Evolutionary conservation across 2,888 invertebrate genomes (phyloP), one percentile per base, ranked within the genome.

Genomic region (Cephus pygmeus): DNA sequence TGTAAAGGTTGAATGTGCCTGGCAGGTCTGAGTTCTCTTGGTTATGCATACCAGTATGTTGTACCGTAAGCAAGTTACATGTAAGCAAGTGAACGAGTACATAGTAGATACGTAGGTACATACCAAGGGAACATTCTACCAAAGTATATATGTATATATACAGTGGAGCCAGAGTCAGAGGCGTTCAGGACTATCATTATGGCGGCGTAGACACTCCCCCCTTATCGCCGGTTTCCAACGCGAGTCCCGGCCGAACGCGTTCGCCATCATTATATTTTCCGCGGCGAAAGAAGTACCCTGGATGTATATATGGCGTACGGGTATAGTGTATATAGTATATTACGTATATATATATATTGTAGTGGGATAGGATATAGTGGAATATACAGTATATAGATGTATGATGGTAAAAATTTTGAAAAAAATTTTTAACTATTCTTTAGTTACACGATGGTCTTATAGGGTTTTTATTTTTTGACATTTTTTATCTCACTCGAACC

Each of bases 171-270:
- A 81, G 86, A 88, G 87, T 88, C 88, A 85, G 87, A 89, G 88
- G 83, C 85, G 85, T 85, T 85, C 85, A 89, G 90, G 88, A 87
- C 90, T 90, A 89, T 90, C 87, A 90, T 90, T 90, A 90, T 90
- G 90, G 90, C 90, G 89, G 90, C 90, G 89, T 89, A 90, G 90
- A 90, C 90, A 90, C 90, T 90, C 90, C 90, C 90, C 90, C 90
- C 90, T 90, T 90, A 90, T 90, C 90, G 90, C 88, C 81, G 89
- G 87, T 90, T 90, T 89, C 89, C 88, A 90, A 86, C 88, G 88
- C 86, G 84, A 88, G 86, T 84, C 85, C 82, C 40, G 84, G 71
- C 71, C 71, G 71, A 71, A 71, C 71, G 71, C 78, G 77, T 82
- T 89, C 89, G 90, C 89, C 90, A 90, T 90, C 88, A 89, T 90